Evolutionary conservation across 2,797 vertebrate species (phyloP), one percentile per base, ranked within the genome.

Genomic region (Helicolenus hilgendorfi): DNA sequence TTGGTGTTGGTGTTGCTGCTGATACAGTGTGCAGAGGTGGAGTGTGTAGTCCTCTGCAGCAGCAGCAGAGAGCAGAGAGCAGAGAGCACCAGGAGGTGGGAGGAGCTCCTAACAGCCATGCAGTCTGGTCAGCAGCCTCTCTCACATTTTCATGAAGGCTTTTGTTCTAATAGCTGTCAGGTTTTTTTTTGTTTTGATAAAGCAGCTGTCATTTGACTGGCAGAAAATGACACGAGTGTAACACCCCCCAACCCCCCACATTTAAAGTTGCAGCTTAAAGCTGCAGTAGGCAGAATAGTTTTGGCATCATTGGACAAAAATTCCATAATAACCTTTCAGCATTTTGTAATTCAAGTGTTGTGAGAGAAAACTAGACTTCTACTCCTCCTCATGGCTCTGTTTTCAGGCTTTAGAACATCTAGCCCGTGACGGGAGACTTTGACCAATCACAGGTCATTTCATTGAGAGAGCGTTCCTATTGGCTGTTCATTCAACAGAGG

Each of bases 11-110:
- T 78, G 79, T 27, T 77, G 77, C 31, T 67, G 83, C 35, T 85
- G 83, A 33, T 81, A 72, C 68, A 45, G 86, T 74, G 92, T 92
- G 86, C 87, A 92, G 92, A 94, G 93, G 90, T 90, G 91, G 90
- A 94, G 87, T 74, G 80, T 10, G 36, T 91, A 92, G 69, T 81
- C 92, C 89, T 93, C 94, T 94, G 95, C 96, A 86, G 94, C 94
- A 81, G 84, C 78, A 38, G 36, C 11, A 38, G 36, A 5, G 36
- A 14, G 36, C 26, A 27, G 26, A 27, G 70, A 72, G 84, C 74
- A 29, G 87, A 67, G 83, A 53, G 83, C 83, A 83, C 62, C 56
- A 53, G 90, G 89, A 86, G 89, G 93, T 91, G 96, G 96, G 96
- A 88, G 96, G 96, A 96, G 96, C 94, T 90, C 88, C 77, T 18